Base-by-base conservation (phyloP, 2,797 vertebrate genomes). In the Micropoecilia bifurca region DNA sequence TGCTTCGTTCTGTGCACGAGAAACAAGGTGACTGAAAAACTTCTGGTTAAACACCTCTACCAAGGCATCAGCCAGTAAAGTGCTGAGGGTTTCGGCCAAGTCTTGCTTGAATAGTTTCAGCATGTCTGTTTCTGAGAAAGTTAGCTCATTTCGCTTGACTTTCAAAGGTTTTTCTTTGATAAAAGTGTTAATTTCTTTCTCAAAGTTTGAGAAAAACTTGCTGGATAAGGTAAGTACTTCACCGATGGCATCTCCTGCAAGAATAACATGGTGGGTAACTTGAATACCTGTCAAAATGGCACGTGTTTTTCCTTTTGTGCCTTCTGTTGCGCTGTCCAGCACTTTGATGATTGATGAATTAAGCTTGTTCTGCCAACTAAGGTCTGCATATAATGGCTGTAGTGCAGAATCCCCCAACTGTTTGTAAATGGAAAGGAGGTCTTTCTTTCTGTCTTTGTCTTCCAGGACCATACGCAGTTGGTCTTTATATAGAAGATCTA, bases 351-450 rank as follows among this genome's bases (percentile, higher is more conserved):
- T 6, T 12, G 33, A 47, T 25, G 82, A 73, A 72, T 78, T 79
- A 3, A 86, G 71, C 57, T 82, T 84, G 3, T 79, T 78, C 48
- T 86, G 84, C 87, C 82, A 80, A 20, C 25, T 16, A 18, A 88
- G 84, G 63, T 86, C 66, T 68, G 45, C 47, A 39, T 69, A 63
- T 71, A 84, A 80, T 6, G 84, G 71, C 7, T 82, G 22, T 2
- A 82, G 0, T 68, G 82, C 80, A 66, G 45, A 33, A 2, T 4
- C 43, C 12, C 74, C 75, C 28, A 83, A 47, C 4, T 75, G 0
- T 47, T 10, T 77, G 57, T 86, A 86, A 74, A 83, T 30, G 39
- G 1, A 25, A 71, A 83, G 53, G 16, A 84, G 82, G 14, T 79
- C 0, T 4, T 18, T 69, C 30, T 39, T 79, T 59, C 30, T 84